phyloP scores from a whole-genome alignment of 2,113 vertebrate species.

The Pterophyllum scalare region DNA sequence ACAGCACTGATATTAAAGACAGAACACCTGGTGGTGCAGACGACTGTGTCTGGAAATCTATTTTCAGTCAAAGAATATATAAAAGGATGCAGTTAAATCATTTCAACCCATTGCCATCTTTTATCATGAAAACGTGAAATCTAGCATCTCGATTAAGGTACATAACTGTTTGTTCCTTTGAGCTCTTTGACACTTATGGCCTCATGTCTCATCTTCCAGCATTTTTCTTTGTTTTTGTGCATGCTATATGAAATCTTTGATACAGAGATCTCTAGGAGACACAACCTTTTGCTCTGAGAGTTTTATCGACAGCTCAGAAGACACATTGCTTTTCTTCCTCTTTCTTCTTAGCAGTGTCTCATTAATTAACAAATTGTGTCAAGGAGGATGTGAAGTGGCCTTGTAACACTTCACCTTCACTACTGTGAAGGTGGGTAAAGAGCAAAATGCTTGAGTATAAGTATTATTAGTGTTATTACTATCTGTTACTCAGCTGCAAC shows the following conservation, averaged over 20 bases:
- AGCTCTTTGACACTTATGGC: not conserved
- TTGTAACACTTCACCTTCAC: constrained; percentile 20
- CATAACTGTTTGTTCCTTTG: not conserved
- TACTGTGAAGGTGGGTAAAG: constrained; percentile 31
- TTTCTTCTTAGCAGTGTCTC: constrained; percentile 55
- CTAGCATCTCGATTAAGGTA: not conserved
- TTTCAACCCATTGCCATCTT: constrained; percentile 34
- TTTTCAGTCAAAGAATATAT: constrained; percentile 20
- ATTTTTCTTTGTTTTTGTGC: constrained; percentile 36
- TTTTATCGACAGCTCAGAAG: constrained; percentile 59
- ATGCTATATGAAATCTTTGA: constrained; percentile 41
- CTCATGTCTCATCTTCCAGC: constrained; percentile 28
- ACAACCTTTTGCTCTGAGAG: constrained; percentile 25
- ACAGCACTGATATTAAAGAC: constrained; percentile 9
- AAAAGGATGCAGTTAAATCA: constrained; percentile 5
- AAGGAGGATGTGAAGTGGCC: constrained; percentile 39
- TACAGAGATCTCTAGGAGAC: constrained; percentile 35
- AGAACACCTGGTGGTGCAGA: not conserved
- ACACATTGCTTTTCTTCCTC: constrained; percentile 61
- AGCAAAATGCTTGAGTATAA: not conserved
- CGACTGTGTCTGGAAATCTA: not conserved
- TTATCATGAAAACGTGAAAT: constrained; percentile 38
- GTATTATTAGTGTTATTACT: not conserved
- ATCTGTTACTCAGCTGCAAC: not conserved
- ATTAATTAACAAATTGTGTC: constrained; percentile 75